Base-by-base conservation (phyloP, 2,113 vertebrate species). In the Entelurus aequoreus region DNA sequence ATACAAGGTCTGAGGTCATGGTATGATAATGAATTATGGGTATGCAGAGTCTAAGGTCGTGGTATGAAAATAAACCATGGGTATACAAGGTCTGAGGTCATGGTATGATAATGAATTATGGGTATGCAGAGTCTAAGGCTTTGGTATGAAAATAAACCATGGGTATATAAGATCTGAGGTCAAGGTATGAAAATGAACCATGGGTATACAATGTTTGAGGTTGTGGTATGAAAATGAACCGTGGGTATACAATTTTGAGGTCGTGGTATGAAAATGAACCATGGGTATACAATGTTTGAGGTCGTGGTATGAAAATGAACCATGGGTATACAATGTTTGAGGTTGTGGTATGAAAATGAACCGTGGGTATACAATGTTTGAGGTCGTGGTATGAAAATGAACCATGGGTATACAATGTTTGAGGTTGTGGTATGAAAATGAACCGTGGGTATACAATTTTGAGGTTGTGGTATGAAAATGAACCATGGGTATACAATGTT, bases 71-170 rank as follows among this genome's bases (percentile, higher is more conserved):
- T 28, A 2, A 28, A 28, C 3, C 28, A 28, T 28, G 28, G 28
- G 4, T 28, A 28, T 70, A 61, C 60, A 72, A 63, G 51, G 66
- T 76, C 40, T 62, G 69, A 51, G 56, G 65, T 66, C 51, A 11
- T 44, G 42, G 10, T 11, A 65, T 47, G 60, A 70, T 7, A 38
- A 58, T 54, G 83, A 19, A 74, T 56, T 44, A 49, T 48, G 66
- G 76, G 68, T 71, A 77, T 28, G n/a, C n/a, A n/a, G n/a, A n/a
- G n/a, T n/a, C n/a, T n/a, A n/a, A n/a, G n/a, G n/a, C n/a, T n/a
- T n/a, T 46, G 42, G 10, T 11, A 61, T 47, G 60, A 68, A 8
- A n/a, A 58, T 54, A 82, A 28, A 74, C 54, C 49, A 49, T 48
- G 66, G 76, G 68, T 71, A 79, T 28, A 28, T 2, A 28, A 28